Evolutionary conservation across 1,140 invertebrate genomes (phyloP).

Genomic region (Phenacoccus solenopsis): DNA sequence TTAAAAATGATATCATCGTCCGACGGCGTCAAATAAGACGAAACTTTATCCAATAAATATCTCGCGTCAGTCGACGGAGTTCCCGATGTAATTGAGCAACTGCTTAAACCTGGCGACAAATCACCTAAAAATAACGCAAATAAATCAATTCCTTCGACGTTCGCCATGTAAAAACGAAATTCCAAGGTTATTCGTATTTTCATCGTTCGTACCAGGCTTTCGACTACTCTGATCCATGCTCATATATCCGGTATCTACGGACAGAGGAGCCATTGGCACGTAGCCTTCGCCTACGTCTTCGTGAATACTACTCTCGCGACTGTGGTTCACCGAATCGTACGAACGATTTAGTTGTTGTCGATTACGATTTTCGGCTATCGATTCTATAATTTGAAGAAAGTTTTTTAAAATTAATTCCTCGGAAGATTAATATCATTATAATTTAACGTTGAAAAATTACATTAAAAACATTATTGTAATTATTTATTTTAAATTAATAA

Average conservation of each 20-base stretch:
- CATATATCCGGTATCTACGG: slow-evolving; percentile 43
- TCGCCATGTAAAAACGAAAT: neutral
- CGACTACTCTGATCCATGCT: slow-evolving; percentile 45
- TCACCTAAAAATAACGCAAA: slow-evolving; percentile 32
- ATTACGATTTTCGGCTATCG: slow-evolving; percentile 4
- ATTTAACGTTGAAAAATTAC: too few relatives aligned
- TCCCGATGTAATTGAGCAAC: slow-evolving; percentile 59
- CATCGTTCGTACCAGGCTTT: slow-evolving; percentile 19
- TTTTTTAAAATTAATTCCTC: too few relatives aligned
- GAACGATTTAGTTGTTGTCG: neutral
- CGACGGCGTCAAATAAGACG: slow-evolving; percentile 43
- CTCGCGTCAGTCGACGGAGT: slow-evolving; percentile 48
- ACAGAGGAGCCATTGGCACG: slow-evolving; percentile 46
- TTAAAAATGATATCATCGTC: slow-evolving; percentile 41
- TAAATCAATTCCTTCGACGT: neutral
- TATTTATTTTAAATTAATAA: too few relatives aligned
- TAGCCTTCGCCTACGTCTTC: slow-evolving; percentile 41
- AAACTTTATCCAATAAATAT: slow-evolving; percentile 52
- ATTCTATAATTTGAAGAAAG: neutral
- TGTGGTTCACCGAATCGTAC: slow-evolving; percentile 29
- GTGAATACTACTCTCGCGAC: slow-evolving; percentile 34
- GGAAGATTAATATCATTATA: too few relatives aligned
- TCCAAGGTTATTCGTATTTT: too few relatives aligned
- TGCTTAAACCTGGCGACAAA: slow-evolving; percentile 44
- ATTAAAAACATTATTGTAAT: too few relatives aligned